Percentiles rank a stretch among this genome's conserved stretches.
phyloP scores from a whole-genome alignment of 2,113 vertebrate genomes.

The Amphiprion percula region DNA sequence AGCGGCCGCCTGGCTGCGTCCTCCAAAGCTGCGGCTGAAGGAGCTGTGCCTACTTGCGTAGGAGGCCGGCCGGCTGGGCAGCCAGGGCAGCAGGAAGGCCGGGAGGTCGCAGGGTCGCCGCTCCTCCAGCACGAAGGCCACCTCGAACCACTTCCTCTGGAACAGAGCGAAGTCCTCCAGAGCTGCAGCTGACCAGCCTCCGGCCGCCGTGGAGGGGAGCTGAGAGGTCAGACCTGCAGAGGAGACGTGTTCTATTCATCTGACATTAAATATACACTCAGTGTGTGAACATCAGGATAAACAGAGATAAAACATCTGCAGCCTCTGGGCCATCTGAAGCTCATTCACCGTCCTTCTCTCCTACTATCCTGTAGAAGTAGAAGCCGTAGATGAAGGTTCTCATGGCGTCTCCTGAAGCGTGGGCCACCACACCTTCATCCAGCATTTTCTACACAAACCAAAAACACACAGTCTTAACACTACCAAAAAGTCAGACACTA shows the following conservation, averaged over 20 bases:
- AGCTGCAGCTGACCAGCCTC: conserved; percentile 88
- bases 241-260: neutral
- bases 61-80: conserved; percentile 96
- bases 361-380: conserved; percentile 95
- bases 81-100: conserved; percentile 94
- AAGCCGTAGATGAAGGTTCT: conserved; percentile 96
- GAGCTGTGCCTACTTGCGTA: conserved; percentile 99
- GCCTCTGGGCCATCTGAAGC: neutral
- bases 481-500: too few relatives aligned
- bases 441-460: conserved; percentile 92
- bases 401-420: conserved; percentile 95
- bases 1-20: conserved; percentile 97
- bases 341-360: conserved; percentile 90
- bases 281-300: neutral
- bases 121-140: conserved; percentile 95
- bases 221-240: conserved; percentile 52
- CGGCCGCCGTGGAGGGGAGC: conserved; percentile 56
- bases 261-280: too few relatives aligned
- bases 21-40: conserved; percentile 99
- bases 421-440: conserved; percentile 93
- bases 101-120: conserved; percentile 93
- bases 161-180: conserved; percentile 95
- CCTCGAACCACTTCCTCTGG: conserved; percentile 99
- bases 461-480: conserved; percentile 14
- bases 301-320: neutral